phyloP scores from a whole-genome alignment of 2,113 vertebrate species.

The Notiomystis cincta region DNA sequence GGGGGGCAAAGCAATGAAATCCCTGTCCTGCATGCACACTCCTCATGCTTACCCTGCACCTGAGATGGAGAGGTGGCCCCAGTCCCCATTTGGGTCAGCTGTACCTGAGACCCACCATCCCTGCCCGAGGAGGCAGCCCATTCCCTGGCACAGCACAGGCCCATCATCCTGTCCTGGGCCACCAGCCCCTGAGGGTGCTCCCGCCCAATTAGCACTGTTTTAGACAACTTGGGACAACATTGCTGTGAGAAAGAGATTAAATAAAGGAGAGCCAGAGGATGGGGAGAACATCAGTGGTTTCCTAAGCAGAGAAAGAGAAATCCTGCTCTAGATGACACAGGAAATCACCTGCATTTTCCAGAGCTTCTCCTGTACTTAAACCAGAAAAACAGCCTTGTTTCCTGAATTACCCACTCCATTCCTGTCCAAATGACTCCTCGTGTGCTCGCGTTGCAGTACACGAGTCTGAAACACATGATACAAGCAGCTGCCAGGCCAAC shows the following conservation, averaged over 20 bases:
- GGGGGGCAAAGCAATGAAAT: neutral
- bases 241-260: neutral
- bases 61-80: neutral
- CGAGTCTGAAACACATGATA: neutral
- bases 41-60: neutral
- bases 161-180: neutral
- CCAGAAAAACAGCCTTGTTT: neutral
- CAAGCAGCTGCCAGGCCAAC: conserved; percentile 41
- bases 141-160: neutral
- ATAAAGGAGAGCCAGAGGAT: neutral
- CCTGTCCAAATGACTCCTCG: neutral
- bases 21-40: accelerated
- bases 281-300: neutral
- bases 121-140: neutral
- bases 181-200: neutral
- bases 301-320: neutral
- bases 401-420: neutral
- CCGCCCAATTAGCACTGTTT: neutral
- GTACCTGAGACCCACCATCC: neutral
- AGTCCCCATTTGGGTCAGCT: accelerated
- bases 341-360: neutral
- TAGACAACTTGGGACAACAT: neutral
- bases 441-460: neutral
- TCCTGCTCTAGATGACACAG: neutral
- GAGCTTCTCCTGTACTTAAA: neutral